Conservation (phyloP, 2,797 vertebrate genomes). For the Poecile montanus region DNA sequence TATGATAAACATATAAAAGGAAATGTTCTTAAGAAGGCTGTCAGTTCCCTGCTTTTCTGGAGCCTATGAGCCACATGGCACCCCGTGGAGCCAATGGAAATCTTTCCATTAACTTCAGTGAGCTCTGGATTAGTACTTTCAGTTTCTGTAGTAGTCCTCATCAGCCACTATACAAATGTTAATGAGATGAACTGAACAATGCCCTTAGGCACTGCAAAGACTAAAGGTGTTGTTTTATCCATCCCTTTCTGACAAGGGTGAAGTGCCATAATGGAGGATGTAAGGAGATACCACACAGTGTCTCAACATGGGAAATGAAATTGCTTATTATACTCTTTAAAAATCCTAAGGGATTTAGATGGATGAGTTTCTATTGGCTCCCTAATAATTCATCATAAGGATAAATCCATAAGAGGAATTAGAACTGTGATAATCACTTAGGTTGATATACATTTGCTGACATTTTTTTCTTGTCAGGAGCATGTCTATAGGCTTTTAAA, state of each 20-base stretch:
- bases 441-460: neutral
- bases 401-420: constrained; percentile 21
- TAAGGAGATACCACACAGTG: neutral
- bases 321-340: neutral
- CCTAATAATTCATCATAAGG: neutral
- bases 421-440: neutral
- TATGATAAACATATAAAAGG: neutral
- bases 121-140: neutral
- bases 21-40: neutral
- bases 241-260: neutral
- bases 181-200: neutral
- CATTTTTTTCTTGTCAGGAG: constrained; percentile 5
- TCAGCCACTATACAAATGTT: neutral
- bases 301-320: neutral
- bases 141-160: neutral
- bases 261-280: neutral
- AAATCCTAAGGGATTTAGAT: constrained; percentile 11
- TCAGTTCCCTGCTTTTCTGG: neutral
- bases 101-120: neutral
- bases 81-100: neutral
- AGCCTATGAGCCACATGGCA: neutral
- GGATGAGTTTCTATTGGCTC: neutral
- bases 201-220: neutral
- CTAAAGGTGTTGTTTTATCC: neutral
- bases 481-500: neutral